Percentiles rank a stretch among this genome's conserved stretches.
Evolutionary conservation across 2,797 vertebrate species (phyloP).

Genomic region (Rhabdophis nuchalis): DNA sequence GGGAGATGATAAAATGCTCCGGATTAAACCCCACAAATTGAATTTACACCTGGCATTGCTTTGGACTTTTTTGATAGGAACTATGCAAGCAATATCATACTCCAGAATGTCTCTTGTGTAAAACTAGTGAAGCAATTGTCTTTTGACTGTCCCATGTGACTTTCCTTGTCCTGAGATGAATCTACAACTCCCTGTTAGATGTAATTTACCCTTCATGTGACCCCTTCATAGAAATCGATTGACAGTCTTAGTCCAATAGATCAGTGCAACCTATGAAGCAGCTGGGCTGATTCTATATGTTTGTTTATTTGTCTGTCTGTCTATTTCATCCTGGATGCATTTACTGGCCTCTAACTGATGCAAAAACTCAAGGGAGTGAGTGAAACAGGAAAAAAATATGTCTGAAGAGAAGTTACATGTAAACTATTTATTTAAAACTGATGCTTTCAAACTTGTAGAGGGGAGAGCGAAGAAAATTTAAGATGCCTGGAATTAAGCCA

Average conservation of each 20-base stretch:
- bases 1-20: background rate
- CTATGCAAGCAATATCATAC: background rate
- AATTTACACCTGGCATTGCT: background rate
- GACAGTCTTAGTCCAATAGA: background rate
- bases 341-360: background rate
- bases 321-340: background rate
- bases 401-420: background rate
- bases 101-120: background rate
- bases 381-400: rapidly evolving
- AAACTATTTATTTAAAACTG: background rate
- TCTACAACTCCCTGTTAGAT: background rate
- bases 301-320: background rate
- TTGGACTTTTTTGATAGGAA: background rate
- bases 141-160: background rate
- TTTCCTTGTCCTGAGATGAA: background rate
- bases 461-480: background rate
- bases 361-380: background rate
- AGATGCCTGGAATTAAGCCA: background rate
- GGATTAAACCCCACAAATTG: background rate
- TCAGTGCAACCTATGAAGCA: background rate
- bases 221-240: background rate
- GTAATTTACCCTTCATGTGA: constrained; percentile 5
- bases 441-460: background rate
- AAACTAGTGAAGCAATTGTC: background rate
- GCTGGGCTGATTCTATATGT: background rate